Base-by-base conservation (phyloP, 2,888 invertebrate genomes). In the Hanleya hanleyi region DNA sequence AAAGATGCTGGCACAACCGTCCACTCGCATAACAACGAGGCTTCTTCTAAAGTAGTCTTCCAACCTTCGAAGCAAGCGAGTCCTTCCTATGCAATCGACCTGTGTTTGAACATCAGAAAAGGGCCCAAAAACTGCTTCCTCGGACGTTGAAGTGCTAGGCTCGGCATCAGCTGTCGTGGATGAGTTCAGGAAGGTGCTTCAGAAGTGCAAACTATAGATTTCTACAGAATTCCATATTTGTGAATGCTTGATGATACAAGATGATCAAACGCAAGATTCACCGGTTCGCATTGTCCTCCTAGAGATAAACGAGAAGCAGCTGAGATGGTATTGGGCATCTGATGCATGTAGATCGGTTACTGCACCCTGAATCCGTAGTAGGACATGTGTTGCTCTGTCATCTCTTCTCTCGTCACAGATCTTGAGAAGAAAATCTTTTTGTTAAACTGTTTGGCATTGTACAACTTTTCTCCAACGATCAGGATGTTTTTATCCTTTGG, bases 1-100 rank as follows among this genome's bases (percentile, higher is more conserved):
- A 22, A 71, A 22, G 41, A 71, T 51, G 41, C 32, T 32, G 18
- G 67, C 68, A 71, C 71, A 68, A n/a, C 68, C 57, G 1, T 69
- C 50, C n/a, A 68, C 41, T n/a, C 61, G 51, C 47, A 71, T 18
- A 35, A 71, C 71, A 51, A 68, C 15, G 26, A 73, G 26, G 38
- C 64, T 47, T 67, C 15, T 22, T 50, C 67, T 18, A 67, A 67
- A 47, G 67, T 62, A 15, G 12, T 41, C 47, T n/a, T 41, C 47
- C n/a, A 41, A 41, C 47, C 12, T 12, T 41, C 47, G 47, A n/a
- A 41, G 12, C 12, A 41, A 41, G 12, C 47, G 47, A 41, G 47
- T n/a, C 47, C 47, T 41, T 41, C n/a, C n/a, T 41, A n/a, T 12
- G 12, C 47, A n/a, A 41, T 41, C n/a, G n/a, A 15, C 47, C n/a